phyloP scores from a whole-genome alignment of 2,113 vertebrate species.

The Alces alces region DNA sequence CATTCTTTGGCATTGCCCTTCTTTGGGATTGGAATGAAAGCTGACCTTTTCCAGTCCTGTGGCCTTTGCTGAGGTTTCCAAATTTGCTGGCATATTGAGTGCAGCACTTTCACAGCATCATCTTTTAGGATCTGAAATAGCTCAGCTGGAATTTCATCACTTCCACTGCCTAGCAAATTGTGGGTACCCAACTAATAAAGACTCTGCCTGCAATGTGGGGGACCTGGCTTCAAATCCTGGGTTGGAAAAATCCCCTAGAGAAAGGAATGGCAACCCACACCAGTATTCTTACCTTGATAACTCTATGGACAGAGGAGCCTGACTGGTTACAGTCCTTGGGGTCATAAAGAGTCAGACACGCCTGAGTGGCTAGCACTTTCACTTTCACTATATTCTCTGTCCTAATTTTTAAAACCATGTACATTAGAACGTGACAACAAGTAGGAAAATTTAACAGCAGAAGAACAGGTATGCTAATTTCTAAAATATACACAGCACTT shows the following conservation, averaged over 20 bases:
- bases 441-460: background rate
- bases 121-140: background rate
- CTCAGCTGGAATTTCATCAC: background rate
- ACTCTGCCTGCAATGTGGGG: background rate
- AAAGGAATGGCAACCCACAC: background rate
- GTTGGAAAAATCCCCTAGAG: background rate
- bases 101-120: background rate
- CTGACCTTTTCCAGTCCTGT: background rate
- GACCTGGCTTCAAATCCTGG: background rate
- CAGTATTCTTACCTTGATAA: background rate
- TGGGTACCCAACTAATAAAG: background rate
- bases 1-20: background rate
- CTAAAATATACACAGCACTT: background rate
- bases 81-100: background rate
- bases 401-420: background rate
- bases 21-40: background rate
- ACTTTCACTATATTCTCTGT: background rate
- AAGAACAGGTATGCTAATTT: background rate
- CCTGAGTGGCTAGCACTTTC: background rate
- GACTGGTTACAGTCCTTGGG: background rate
- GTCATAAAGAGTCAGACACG: background rate
- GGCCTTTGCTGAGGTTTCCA: background rate
- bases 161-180: background rate
- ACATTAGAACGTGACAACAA: background rate
- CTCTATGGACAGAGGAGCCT: background rate